Evolutionary conservation across 2,888 invertebrate species (phyloP), one percentile per base, ranked within the genome.

Genomic region (Sarcophaga caerulescens): DNA sequence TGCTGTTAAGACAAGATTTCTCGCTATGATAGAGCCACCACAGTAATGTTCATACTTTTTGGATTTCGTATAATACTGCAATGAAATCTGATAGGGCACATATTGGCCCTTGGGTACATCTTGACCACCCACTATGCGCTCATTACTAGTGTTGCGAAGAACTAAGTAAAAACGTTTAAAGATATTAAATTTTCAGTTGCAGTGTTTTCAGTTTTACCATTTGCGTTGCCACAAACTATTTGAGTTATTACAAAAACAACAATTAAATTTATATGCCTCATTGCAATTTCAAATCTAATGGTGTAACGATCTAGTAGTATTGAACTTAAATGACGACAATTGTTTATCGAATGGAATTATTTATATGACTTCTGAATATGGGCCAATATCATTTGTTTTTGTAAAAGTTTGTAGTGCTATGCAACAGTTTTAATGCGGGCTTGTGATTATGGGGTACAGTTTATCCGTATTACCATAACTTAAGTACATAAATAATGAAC

Each of bases 21-120:
- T 84, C 0, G 90, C 86, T 59, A 93, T 90, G 25, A 93, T 93
- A 0, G 92, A 92, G 21, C 93, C 93, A 4, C 93, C 92, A 81
- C 93, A 93, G 84, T 90, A 91, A 69, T 93, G 93, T 23, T 87
- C 71, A 60, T 90, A 21, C 10, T 84, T 23, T 78, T 89, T 0
- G 47, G 87, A 4, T 88, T 88, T 11, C 66, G 79, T 11, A 87
- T 89, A 0, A 74, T 91, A 90, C 81, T 92, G 92, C 60, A 92
- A 60, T 1, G 93, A 93, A 0, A 93, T 89, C 88, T 93, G 93
- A 82, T 93, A 93, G 8, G 93, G 92, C 75, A 93, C 90, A 63
- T 89, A 90, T 70, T 89, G 89, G 10, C 85, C 90, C 0, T 57
- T 44, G 1, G 89, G 91, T 23, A 92, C 87, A 85, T 91, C 90